A percentile compares a stretch with the other conserved stretches of the same genome.
phyloP scores from a whole-genome alignment of 2,113 vertebrate genomes.

The Limnothrissa miodon region DNA sequence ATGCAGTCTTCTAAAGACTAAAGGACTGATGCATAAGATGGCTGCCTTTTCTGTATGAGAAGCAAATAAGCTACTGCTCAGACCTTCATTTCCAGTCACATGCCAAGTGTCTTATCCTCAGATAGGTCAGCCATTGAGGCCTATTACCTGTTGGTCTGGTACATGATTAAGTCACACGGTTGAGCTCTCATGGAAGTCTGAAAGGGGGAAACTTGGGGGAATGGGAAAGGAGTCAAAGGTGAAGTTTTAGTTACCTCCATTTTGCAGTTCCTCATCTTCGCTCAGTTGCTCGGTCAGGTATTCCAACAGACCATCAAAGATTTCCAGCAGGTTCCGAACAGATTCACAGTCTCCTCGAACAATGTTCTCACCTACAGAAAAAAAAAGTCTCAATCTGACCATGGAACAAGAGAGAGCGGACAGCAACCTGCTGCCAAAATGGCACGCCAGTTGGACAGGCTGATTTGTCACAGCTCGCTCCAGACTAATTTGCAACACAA shows the following conservation, averaged over 20 bases:
- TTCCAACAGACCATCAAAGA: slow-evolving; percentile 93
- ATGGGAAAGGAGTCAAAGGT: neutral
- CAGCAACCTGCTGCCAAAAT: neutral
- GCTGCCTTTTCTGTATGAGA: neutral
- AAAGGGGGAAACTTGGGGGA: neutral
- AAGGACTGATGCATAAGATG: neutral
- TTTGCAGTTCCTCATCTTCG: slow-evolving; percentile 75
- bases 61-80: neutral
- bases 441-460: neutral
- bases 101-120: neutral
- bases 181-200: neutral
- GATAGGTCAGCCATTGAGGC: neutral
- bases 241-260: slow-evolving; percentile 64
- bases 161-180: neutral
- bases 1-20: neutral
- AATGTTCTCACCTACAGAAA: slow-evolving; percentile 86
- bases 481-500: neutral
- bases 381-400: neutral
- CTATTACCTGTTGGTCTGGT: neutral
- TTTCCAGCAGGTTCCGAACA: slow-evolving; percentile 91
- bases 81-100: neutral
- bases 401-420: neutral
- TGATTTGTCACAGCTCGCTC: neutral
- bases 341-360: slow-evolving; percentile 85
- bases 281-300: slow-evolving; percentile 88